Evolutionary conservation across 2,113 vertebrate genomes (phyloP), one percentile per base, ranked within the genome.

Genomic region (Telmatochromis brachygnathus): DNA sequence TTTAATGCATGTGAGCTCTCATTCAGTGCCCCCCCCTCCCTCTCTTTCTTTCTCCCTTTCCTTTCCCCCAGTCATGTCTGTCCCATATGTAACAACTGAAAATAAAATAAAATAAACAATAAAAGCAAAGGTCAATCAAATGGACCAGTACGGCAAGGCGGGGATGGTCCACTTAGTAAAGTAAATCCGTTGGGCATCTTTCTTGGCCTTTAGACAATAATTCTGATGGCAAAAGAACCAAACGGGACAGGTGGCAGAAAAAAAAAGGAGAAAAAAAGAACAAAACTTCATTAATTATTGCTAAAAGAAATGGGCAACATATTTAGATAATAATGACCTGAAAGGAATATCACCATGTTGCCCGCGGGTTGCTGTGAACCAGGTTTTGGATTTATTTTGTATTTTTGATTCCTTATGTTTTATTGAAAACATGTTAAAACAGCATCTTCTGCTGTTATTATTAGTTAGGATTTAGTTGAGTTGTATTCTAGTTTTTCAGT

Each of bases 81-180:
- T 30, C 26, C 26, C 26, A 0, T 58, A 58, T 58, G 55, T 58
- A 58, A 58, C 5, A 58, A 58, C 55, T 58, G 55, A 58, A 58
- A 58, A 28, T 15, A 28, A 58, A 56, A 56, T 14, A 26, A 26
- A 58, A 58, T 28, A 15, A 0, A 9, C 54, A 28, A 56, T 56
- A 56, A 28, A 56, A 56, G 28, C 13, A 15, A 15, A 58, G 2
- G 26, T 58, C 13, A 28, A 58, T 9, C 1, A 28, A 15, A 58
- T 58, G 55, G 55, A 58, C 7, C 13, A 2, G 1, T 55, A 13
- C 0, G 10, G 1, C 53, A 55, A 3, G 53, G 53, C 0, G 0
- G 53, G 21, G 21, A 23, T 14, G 12, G 54, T 56, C 54, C 12
- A 56, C 6, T 56, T 26, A 0, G 54, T 56, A 26, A 0, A 56